Evolutionary conservation across 2,113 vertebrate species (phyloP), one percentile per base, ranked within the genome.

Genomic region (Pipa parva): DNA sequence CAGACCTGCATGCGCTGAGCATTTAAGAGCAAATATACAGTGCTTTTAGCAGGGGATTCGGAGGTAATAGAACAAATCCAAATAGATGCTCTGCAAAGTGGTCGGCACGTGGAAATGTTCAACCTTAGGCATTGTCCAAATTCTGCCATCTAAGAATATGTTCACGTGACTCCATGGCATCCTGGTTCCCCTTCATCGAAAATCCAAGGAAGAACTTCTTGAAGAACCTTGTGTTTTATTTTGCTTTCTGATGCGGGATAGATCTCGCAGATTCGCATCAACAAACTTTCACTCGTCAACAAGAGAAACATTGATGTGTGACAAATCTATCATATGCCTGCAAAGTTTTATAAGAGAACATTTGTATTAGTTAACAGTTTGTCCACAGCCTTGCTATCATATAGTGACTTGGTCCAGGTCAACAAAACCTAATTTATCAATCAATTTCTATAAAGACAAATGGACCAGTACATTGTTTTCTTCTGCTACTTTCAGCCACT

Each of bases 281-380:
- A 61, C 56, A 59, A 59, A 3, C 59, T 21, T 24, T 97, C 92
- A 98, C 88, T 92, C 92, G 48, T 94, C 91, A 49, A 96, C 92
- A 79, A 99, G 88, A 12, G 93, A 90, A 84, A 99, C 97, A 2
- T 97, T 97, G 76, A 99, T 99, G 87, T 99, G 97, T 76, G 97
- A 98, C 81, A 99, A 81, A 83, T 99, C 97, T 84, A 99, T 92
- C 95, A 99, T 99, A 79, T 98, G 97, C 92, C 97, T 99, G 88
- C 72, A 71, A 63, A 72, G 75, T 18, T 64, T 42, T 75, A 60
- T 15, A 74, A 80, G 48, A 57, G 59, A 71, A 1, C 27, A 36
- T 29, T 28, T 15, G n/a, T n/a, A n/a, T n/a, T n/a, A n/a, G n/a
- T n/a, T n/a, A n/a, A n/a, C n/a, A n/a, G n/a, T n/a, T n/a, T n/a